Conservation (phyloP, 2,113 vertebrate species). For the Marmota monax region DNA sequence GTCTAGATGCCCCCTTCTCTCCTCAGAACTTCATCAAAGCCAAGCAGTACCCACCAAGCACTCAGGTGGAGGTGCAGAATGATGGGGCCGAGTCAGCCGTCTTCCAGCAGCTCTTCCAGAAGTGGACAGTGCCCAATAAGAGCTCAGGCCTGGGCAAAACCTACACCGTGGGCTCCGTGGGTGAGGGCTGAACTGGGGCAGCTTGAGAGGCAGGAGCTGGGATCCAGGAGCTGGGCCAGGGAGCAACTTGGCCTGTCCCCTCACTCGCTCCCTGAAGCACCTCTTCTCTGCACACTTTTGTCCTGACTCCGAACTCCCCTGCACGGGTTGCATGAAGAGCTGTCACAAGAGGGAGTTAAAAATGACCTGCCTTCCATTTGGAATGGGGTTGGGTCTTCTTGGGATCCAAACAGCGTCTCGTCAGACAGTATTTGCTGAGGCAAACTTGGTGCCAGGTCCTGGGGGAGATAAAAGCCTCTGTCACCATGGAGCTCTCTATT, state of each 20-base stretch:
- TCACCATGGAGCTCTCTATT: neutral
- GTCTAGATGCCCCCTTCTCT: neutral
- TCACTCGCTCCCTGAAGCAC: fast-evolving
- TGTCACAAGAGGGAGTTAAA: neutral
- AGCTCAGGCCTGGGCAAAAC: slow-evolving; percentile 89
- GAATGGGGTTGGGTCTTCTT: neutral
- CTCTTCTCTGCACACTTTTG: neutral
- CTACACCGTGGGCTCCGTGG: slow-evolving; percentile 88
- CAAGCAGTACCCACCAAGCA: slow-evolving; percentile 90
- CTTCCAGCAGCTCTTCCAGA: slow-evolving; percentile 94
- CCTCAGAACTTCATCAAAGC: slow-evolving; percentile 92
- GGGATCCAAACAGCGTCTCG: neutral
- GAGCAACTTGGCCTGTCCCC: neutral
- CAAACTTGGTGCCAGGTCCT: neutral
- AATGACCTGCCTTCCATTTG: neutral
- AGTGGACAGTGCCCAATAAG: slow-evolving; percentile 89
- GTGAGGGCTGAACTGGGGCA: slow-evolving; percentile 80
- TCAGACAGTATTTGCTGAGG: neutral
- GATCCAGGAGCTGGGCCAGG: neutral
- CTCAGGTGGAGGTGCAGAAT: slow-evolving; percentile 89
- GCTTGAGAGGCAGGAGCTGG: too few species aligned
- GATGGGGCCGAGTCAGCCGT: slow-evolving; percentile 91
- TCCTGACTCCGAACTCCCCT: neutral
- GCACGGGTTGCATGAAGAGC: neutral
- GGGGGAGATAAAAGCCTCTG: neutral